Evolutionary conservation across 2,797 vertebrate species (phyloP).

Genomic region (Karalla daura): DNA sequence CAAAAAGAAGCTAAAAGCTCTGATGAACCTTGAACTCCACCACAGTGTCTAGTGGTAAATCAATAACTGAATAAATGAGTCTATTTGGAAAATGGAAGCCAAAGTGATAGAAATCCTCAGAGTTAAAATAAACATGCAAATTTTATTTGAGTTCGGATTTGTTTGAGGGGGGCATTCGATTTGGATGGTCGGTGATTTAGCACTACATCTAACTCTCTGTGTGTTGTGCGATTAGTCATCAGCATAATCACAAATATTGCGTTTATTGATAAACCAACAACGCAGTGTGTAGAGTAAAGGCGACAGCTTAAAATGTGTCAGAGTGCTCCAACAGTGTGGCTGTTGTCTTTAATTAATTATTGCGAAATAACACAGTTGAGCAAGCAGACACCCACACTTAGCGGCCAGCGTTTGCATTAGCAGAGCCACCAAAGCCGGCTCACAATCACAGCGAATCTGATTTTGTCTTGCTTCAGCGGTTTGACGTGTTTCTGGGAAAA

Average conservation of each 20-base stretch:
- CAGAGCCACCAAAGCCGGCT: slow-evolving; percentile 31
- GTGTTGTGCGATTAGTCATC: slow-evolving; percentile 25
- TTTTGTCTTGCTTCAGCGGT: slow-evolving; percentile 27
- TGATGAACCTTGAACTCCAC: slow-evolving; percentile 31
- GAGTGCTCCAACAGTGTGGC: slow-evolving; percentile 33
- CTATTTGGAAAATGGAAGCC: slow-evolving; percentile 23
- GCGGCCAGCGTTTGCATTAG: slow-evolving; percentile 35
- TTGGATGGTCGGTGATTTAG: slow-evolving; percentile 8
- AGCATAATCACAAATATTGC: slow-evolving; percentile 22
- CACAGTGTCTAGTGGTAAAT: slow-evolving; percentile 15
- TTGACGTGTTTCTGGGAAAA: slow-evolving; percentile 40
- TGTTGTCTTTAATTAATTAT: slow-evolving; percentile 59
- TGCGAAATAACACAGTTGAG: slow-evolving; percentile 43
- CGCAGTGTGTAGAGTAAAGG: slow-evolving; percentile 17
- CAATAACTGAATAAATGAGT: background rate
- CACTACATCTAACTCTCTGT: slow-evolving; percentile 4
- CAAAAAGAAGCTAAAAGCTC: slow-evolving; percentile 34
- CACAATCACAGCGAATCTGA: slow-evolving; percentile 15
- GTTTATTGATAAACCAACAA: slow-evolving; percentile 28
- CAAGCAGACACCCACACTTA: slow-evolving; percentile 30
- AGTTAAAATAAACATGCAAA: slow-evolving; percentile 19
- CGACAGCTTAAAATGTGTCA: slow-evolving; percentile 42
- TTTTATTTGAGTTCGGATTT: background rate
- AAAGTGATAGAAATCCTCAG: background rate
- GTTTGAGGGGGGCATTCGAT: background rate